Base-by-base conservation (phyloP, 2,113 vertebrate genomes). In the Anseranas semipalmata region DNA sequence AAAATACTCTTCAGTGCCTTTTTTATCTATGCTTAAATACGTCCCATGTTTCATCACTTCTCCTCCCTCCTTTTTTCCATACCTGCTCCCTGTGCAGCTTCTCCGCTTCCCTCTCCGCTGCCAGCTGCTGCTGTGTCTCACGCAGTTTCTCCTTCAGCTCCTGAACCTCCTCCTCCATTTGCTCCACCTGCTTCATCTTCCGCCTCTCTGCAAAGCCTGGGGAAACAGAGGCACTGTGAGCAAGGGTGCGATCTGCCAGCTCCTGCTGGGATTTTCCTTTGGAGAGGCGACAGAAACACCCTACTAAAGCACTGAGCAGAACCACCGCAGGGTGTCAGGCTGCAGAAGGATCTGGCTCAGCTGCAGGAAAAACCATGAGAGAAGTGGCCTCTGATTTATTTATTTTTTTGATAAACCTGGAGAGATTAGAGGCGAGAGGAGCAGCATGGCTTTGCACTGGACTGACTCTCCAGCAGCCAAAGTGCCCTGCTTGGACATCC, bases 111-210 rank as follows among this genome's bases (percentile, higher is more conserved):
- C 85, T 96, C 77, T 98, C 97, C 1, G 56, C 85, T 65, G 97
- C 97, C 85, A 98, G 98, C 58, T 96, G 97, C 39, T 73, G 92
- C 37, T 98, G 98, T 16, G 71, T 97, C 87, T 97, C 85, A 88
- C 24, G 85, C 37, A 98, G 93, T 80, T 97, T 97, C 32, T 81
- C 97, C 72, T 92, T 97, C 67, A 98, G 96, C 67, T 98, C 98
- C 73, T 97, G 93, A 58, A 98, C 87, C 37, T 97, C 89, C 2
- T 96, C 94, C 82, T 98, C 97, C 95, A 98, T 89, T 66, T 97
- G 84, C 72, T 97, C 90, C 46, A 97, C 94, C 70, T 97, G 96
- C 82, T 93, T 94, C 83, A 78, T 95, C 91, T 97, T 97, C 92
- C 96, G 96, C 62, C 95, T 96, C 85, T 97, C 98, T 98, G 95